Evolutionary conservation across 2,888 invertebrate genomes (phyloP), one percentile per base, ranked within the genome.

Genomic region (Oscheius sp.): DNA sequence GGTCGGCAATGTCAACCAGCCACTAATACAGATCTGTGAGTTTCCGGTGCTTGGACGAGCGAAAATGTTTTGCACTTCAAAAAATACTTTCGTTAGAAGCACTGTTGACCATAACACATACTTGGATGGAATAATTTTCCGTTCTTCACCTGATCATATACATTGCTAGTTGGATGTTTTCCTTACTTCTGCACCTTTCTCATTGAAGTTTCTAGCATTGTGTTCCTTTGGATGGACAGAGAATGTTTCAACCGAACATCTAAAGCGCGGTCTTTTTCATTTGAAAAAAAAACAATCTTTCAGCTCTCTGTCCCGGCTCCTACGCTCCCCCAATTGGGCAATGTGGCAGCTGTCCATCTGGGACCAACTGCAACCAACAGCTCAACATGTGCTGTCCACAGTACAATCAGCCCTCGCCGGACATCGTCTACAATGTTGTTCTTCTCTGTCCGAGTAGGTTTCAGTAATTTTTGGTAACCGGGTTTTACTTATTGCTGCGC

Each of bases 291-390:
- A 42, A 53, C 29, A 53, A 21, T 21, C 0, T 75, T 83, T 48
- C 72, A 84, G 84, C 78, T 21, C 73, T 83, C 32, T 82, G 84
- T 63, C 81, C 84, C 58, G 80, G 82, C 48, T 80, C 83, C 1
- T 81, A 77, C 60, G 71, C 84, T 4, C 79, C 84, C 29, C 83
- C 85, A 53, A 66, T 79, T 11, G 83, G 84, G 13, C 58, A 70
- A 9, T 82, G 83, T 68, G 78, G 77, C 7, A 65, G 76, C 13
- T 83, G 83, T 47, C 81, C 82, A 13, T 70, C 74, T 3, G 78
- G 78, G 58, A 79, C 83, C 4, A 48, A 55, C 35, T 83, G 83
- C 74, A 79, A 83, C 59, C 63, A 76, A 47, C 76, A 76, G 48
- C 55, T 79, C 3, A 68, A 74, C 51, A 78, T 79, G 78, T 84